These are phyloP conservation scores for Tyrannus savana DNA, from an alignment of 2,113 vertebrate species.

Conservation along the genomic window DNA sequence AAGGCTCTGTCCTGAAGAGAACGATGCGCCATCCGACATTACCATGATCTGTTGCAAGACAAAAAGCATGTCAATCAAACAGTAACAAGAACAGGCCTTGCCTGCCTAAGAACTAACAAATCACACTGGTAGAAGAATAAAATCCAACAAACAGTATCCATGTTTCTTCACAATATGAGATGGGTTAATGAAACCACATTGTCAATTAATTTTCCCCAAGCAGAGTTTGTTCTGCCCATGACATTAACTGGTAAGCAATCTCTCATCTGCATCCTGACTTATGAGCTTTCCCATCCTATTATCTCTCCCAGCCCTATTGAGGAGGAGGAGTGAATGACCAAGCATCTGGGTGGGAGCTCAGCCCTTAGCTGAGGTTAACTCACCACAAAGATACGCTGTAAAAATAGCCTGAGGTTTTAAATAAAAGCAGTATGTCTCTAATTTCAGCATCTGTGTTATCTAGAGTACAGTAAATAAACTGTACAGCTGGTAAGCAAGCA, in stretches of 20 bases:
- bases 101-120: not conserved
- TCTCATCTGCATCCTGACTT: not conserved
- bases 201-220: not conserved
- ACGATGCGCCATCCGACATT: constrained; percentile 86
- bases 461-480: not conserved
- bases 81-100: not conserved
- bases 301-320: not conserved
- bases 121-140: not conserved
- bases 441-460: not conserved
- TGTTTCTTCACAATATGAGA: not conserved
- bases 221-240: not conserved
- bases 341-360: fast-evolving
- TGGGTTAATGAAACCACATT: not conserved
- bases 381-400: not conserved
- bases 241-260: not conserved
- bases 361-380: not conserved
- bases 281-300: not conserved
- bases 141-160: not conserved
- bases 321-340: not conserved
- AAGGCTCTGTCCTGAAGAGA: constrained; percentile 85
- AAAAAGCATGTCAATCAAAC: not conserved
- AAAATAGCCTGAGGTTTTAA: not conserved
- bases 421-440: not conserved
- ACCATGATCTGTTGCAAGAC: constrained; percentile 82
- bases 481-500: not conserved